phyloP scores from a whole-genome alignment of 35 echinoderm and acorn worm genomes.

The Apostichopus japonicus region DNA sequence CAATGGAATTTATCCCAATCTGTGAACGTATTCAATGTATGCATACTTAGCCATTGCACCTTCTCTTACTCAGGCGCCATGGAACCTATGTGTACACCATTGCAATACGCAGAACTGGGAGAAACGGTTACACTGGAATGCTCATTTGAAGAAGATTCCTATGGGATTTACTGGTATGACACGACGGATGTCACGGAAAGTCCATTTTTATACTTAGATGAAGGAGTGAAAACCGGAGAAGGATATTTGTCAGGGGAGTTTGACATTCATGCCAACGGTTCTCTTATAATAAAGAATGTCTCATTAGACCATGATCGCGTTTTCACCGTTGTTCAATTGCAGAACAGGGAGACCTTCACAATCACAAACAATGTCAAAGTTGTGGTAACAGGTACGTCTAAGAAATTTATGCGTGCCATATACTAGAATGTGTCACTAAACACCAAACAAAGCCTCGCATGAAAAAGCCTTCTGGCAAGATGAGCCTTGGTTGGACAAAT shows the following conservation, averaged over 20 bases:
- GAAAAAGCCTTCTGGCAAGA: neutral
- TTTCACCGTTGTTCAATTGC: neutral
- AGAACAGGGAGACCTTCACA: neutral
- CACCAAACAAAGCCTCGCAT: neutral
- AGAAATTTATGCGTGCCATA: neutral
- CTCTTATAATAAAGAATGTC: neutral
- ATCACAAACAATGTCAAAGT: neutral
- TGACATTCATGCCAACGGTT: neutral
- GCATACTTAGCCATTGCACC: no score
- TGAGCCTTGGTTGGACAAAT: neutral
- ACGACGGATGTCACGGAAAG: neutral
- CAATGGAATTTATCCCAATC: no score
- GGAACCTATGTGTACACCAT: neutral
- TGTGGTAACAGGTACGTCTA: neutral
- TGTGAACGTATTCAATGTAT: no score
- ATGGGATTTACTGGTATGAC: constrained; percentile 12
- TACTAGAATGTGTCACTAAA: neutral
- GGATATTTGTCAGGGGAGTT: constrained; percentile 10
- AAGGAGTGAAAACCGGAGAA: neutral
- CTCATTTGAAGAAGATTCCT: constrained; percentile 8
- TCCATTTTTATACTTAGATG: neutral
- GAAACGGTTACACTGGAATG: neutral
- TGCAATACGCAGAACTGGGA: neutral
- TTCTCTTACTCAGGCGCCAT: no score
- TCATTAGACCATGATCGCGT: neutral